These are phyloP conservation scores for Tortrix viridana DNA, from an alignment of 2,888 invertebrate species.

Conservation along the genomic window DNA sequence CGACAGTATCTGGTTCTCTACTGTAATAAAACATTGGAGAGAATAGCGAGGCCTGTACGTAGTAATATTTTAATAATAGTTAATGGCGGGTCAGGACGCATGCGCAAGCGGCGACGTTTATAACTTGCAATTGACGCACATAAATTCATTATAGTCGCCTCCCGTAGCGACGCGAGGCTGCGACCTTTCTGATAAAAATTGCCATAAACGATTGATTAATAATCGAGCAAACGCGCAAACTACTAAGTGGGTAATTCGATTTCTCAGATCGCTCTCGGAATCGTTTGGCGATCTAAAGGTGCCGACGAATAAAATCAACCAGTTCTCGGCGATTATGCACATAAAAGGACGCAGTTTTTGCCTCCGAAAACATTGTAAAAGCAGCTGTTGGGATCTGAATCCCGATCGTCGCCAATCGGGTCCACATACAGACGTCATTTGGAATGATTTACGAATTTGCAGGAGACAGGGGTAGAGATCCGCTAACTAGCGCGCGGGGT, in stretches of 20 bases:
- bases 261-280: constrained; percentile 30
- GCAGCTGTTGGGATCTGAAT: constrained; percentile 66
- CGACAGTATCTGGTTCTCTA: constrained; percentile 75
- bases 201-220: constrained; percentile 56
- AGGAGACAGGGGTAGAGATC: constrained; percentile 57
- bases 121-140: constrained; percentile 78
- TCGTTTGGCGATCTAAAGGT: constrained; percentile 47
- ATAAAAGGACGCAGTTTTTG: constrained; percentile 65
- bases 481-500: constrained; percentile 79
- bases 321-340: constrained; percentile 57
- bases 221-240: constrained; percentile 37
- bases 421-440: constrained; percentile 73
- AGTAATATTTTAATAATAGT: constrained; percentile 83
- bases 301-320: constrained; percentile 58
- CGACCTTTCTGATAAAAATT: constrained; percentile 64
- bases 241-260: constrained; percentile 38
- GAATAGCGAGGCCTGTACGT: constrained; percentile 77
- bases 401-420: constrained; percentile 58
- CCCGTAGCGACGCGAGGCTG: constrained; percentile 57
- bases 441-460: constrained; percentile 72
- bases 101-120: constrained; percentile 76
- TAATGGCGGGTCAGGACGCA: constrained; percentile 78
- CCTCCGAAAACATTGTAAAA: constrained; percentile 62
- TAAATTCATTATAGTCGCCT: constrained; percentile 72
- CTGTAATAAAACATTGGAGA: constrained; percentile 79